Evolutionary conservation across 2,888 invertebrate genomes (phyloP).

Genomic region (Chloromyia formosa): DNA sequence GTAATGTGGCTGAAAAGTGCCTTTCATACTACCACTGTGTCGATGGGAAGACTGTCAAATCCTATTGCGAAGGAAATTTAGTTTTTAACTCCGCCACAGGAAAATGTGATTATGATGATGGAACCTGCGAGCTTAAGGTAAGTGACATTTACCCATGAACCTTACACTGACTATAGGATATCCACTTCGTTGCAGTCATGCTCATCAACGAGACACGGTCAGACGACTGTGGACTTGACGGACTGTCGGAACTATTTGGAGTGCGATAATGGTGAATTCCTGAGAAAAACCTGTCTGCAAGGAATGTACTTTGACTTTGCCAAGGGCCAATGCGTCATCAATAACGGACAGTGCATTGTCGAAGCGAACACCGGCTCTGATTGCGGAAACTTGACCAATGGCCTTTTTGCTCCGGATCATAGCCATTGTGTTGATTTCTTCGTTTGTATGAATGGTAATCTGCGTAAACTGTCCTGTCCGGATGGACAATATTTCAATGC

Average conservation of each 20-base stretch:
- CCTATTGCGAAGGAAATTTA: conserved; percentile 7
- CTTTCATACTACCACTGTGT: conserved; percentile 8
- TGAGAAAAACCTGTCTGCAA: conserved; percentile 1
- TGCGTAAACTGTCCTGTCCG: conserved; percentile 51
- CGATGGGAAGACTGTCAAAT: not conserved
- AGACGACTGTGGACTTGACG: conserved; percentile 51
- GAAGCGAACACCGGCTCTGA: conserved; percentile 45
- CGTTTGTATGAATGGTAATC: conserved; percentile 54
- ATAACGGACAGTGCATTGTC: conserved; percentile 47
- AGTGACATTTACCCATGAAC: conserved; percentile 56
- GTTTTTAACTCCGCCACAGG: not conserved
- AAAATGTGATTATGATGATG: conserved; percentile 56
- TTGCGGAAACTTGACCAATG: conserved; percentile 55
- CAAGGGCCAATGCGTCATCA: conserved; percentile 46
- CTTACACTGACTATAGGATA: too few species aligned
- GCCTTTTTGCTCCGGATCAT: conserved; percentile 53
- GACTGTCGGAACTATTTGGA: conserved; percentile 58
- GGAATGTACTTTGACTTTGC: conserved; percentile 30
- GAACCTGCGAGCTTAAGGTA: conserved; percentile 57
- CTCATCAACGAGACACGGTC: not conserved
- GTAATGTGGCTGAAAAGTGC: not conserved
- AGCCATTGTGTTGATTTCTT: conserved; percentile 55
- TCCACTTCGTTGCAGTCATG: conserved; percentile 10
- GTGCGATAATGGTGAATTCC: conserved; percentile 56
- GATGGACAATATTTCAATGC: conserved; percentile 54